Conservation (phyloP, 2,113 vertebrate genomes). For the Leuciscus idus region DNA sequence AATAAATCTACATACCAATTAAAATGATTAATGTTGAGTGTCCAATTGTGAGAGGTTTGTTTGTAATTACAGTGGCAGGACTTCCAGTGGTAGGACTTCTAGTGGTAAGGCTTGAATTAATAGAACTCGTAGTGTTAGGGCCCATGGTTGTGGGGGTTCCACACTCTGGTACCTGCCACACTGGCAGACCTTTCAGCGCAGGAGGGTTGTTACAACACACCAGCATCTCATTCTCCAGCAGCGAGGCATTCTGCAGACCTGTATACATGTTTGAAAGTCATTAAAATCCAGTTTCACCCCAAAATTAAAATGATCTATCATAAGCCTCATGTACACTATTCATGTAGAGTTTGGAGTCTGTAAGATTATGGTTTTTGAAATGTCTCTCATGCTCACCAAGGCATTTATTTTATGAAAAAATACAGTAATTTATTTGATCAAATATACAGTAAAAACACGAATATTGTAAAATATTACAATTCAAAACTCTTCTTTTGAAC, state of each 20-base stretch:
- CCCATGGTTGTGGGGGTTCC: neutral
- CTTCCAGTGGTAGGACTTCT: neutral
- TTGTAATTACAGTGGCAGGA: neutral
- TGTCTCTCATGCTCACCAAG: neutral
- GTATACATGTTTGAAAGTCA: neutral
- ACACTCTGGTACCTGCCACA: slow-evolving; percentile 70
- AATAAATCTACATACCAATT: slow-evolving; percentile 57
- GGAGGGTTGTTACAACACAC: slow-evolving; percentile 69
- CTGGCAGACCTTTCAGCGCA: slow-evolving; percentile 54
- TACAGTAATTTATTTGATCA: neutral
- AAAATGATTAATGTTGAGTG: slow-evolving; percentile 39
- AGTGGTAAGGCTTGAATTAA: neutral
- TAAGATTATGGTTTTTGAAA: too few relatives aligned
- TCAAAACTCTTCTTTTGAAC: too few relatives aligned
- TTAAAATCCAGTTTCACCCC: neutral
- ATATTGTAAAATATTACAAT: too few relatives aligned
- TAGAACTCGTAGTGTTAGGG: neutral
- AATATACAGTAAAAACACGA: too few relatives aligned
- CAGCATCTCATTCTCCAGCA: slow-evolving; percentile 57
- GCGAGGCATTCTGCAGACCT: slow-evolving; percentile 68
- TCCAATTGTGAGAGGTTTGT: neutral
- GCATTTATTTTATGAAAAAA: neutral
- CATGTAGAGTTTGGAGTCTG: neutral
- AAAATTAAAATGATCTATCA: neutral
- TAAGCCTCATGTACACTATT: neutral